Evolutionary conservation across 2,888 invertebrate species (phyloP), one percentile per base, ranked within the genome.

Genomic region (Chrysotoxum bicinctum): DNA sequence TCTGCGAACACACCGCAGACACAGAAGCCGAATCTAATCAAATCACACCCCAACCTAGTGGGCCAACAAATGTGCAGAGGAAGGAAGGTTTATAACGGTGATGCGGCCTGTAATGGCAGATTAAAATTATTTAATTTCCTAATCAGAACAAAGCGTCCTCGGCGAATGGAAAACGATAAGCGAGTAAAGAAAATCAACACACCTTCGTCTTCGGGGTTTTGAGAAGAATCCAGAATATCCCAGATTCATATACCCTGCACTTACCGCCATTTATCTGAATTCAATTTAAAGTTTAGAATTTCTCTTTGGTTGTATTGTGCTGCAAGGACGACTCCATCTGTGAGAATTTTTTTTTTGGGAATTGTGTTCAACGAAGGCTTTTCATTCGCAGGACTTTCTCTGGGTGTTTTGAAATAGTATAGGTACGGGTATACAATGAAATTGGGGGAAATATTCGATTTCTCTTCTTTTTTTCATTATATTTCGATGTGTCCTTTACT

Each of bases 71-170:
- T 35, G 1, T 19, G n/a, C n/a, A n/a, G n/a, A 35, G 37, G 26
- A 45, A 7, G 6, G 19, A 19, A 21, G 48, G 12, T 56, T 30
- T 48, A 52, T 48, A 69, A 35, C 58, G 56, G 76, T 80, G 82
- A 81, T 80, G 82, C 48, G 86, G 86, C 86, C 82, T 86, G 86
- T 82, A 86, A 74, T 64, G 74, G 77, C 66, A 86, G 86, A 86
- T 86, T 86, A 78, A 69, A 86, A 82, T 86, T 82, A 74, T 82
- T 86, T 78, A 77, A 86, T 86, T 86, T 86, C 86, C 86, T 86
- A 86, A 86, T 82, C 86, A 86, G 72, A 60, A 73, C 58, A 62
- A 69, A 52, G 62, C 35, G 5, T 54, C n/a, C 56, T 21, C 56
- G 35, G 30, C 54, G 21, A 35, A 40, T 48, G 8, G 19, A 19